Evolutionary conservation across 2,888 invertebrate species (phyloP).

Genomic region (Melanchra persicariae): DNA sequence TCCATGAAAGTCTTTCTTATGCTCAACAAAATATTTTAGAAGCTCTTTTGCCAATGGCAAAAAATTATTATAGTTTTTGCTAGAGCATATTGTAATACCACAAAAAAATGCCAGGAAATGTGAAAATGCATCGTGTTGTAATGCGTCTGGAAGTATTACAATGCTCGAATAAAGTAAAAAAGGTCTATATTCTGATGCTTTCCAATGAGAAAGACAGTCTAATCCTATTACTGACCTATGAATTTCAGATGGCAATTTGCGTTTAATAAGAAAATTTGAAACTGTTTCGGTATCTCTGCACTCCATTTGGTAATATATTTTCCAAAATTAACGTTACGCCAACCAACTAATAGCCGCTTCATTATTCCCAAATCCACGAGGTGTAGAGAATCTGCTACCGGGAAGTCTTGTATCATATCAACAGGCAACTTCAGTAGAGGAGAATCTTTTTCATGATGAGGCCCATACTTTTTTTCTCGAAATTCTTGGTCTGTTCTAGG

Average conservation of each 20-base stretch:
- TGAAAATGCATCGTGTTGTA: background rate
- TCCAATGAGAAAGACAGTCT: background rate
- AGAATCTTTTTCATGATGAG: too few species aligned
- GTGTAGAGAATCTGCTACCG: too few species aligned
- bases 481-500: too few species aligned
- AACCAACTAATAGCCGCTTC: background rate
- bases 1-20: background rate
- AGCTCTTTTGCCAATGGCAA: background rate
- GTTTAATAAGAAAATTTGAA: background rate
- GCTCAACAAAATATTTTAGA: background rate
- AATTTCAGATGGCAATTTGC: background rate
- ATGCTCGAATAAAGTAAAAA: background rate
- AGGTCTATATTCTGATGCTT: background rate
- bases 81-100: too few species aligned
- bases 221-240: background rate
- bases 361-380: background rate
- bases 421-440: too few species aligned
- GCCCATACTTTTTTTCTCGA: too few species aligned
- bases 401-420: too few species aligned
- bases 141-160: background rate
- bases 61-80: background rate
- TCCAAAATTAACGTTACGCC: background rate
- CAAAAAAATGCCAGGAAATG: too few species aligned
- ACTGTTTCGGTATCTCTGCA: background rate
- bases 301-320: background rate